Percentiles rank a stretch among this genome's conserved stretches.
Conservation (phyloP, 2,113 vertebrate species). For the Epinephelus cyanopodus region DNA sequence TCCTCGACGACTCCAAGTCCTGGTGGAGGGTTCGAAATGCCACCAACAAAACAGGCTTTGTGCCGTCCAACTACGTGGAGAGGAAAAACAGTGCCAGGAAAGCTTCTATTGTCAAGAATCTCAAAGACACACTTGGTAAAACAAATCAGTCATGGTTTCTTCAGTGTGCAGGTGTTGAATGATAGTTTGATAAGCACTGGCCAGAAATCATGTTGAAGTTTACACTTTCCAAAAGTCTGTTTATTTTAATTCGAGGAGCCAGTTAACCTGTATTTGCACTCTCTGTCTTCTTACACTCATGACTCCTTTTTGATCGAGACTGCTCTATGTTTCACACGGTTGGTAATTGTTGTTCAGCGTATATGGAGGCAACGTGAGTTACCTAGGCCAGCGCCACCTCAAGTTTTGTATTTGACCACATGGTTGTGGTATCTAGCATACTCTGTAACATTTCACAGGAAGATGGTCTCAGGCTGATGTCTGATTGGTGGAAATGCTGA, state of each 20-base stretch:
- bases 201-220: slow-evolving; percentile 17
- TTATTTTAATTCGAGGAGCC: slow-evolving; percentile 17
- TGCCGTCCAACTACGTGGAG: slow-evolving; percentile 95
- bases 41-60: slow-evolving; percentile 93
- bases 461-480: slow-evolving; percentile 14
- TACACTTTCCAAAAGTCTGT: background rate
- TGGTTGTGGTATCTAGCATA: background rate
- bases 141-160: slow-evolving; percentile 39
- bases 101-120: slow-evolving; percentile 93
- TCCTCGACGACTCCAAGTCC: slow-evolving; percentile 93
- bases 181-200: background rate
- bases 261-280: slow-evolving; percentile 16
- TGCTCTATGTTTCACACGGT: background rate
- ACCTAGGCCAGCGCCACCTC: slow-evolving; percentile 23
- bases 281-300: background rate
- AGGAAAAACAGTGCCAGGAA: slow-evolving; percentile 94
- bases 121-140: slow-evolving; percentile 93
- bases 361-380: background rate
- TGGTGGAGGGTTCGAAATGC: slow-evolving; percentile 94
- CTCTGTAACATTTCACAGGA: slow-evolving; percentile 31
- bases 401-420: slow-evolving; percentile 49
- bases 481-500: slow-evolving; percentile 37
- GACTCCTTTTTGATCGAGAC: background rate
- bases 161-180: slow-evolving; percentile 6
- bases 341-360: background rate